Conservation (phyloP, 2,113 vertebrate species). For the Hemiscyllium ocellatum region DNA sequence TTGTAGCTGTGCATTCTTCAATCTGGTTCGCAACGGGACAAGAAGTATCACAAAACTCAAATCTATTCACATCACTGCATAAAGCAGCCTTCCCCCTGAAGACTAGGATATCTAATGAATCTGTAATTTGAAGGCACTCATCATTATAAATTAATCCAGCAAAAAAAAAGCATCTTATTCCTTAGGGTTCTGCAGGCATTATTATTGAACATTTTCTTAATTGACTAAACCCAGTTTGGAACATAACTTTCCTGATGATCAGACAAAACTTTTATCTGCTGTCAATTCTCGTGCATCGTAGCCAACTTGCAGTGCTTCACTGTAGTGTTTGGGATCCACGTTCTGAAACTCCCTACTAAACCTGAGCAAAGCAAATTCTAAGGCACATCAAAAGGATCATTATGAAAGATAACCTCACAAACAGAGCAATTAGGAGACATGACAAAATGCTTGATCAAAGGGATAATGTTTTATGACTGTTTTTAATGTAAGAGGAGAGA, state of each 20-base stretch:
- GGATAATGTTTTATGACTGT: background rate
- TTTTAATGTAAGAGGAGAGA: too few relatives aligned
- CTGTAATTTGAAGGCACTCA: constrained; percentile 28
- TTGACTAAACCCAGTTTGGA: background rate
- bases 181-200: background rate
- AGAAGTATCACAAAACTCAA: background rate
- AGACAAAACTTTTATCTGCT: background rate
- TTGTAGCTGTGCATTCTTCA: background rate
- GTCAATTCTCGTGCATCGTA: background rate
- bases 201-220: background rate
- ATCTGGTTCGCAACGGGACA: background rate
- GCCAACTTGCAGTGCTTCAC: too few relatives aligned
- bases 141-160: constrained; percentile 11
- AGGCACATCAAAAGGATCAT: background rate
- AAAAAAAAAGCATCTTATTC: constrained; percentile 29
- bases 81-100: background rate
- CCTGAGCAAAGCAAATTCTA: too few relatives aligned
- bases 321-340: background rate
- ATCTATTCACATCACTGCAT: background rate
- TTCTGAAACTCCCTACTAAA: background rate
- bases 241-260: background rate
- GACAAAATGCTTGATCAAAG: background rate
- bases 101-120: background rate
- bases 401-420: background rate
- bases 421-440: background rate